Evolutionary conservation across 2,113 vertebrate species (phyloP).

Genomic region (Pomatostomus ruficeps): DNA sequence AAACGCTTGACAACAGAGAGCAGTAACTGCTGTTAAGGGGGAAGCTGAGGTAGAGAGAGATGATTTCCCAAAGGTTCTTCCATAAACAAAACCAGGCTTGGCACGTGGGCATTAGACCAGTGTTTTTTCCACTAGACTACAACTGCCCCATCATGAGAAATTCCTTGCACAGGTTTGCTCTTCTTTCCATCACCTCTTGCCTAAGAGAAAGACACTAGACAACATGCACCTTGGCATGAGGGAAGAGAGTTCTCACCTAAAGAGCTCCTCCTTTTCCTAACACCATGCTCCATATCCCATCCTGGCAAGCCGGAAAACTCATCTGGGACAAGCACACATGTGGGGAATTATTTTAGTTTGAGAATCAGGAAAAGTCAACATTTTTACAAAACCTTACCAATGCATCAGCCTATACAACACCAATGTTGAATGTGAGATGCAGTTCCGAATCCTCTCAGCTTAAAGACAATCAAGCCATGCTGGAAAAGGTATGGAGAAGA

Average conservation of each 20-base stretch:
- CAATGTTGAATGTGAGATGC: background rate
- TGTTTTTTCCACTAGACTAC: background rate
- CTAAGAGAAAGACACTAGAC: background rate
- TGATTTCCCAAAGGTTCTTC: background rate
- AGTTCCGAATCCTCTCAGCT: background rate
- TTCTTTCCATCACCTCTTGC: background rate
- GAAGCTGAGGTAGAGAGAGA: background rate
- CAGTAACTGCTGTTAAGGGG: background rate
- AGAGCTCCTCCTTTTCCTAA: background rate
- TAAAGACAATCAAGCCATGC: background rate
- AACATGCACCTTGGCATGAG: background rate
- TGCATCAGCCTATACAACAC: background rate
- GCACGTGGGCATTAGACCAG: background rate
- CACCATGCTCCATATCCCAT: background rate
- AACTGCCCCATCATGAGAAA: background rate
- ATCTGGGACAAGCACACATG: background rate
- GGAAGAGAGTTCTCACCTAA: background rate
- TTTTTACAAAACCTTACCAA: background rate
- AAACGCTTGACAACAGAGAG: background rate
- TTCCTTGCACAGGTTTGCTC: background rate
- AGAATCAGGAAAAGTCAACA: background rate
- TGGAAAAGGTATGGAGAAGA: background rate
- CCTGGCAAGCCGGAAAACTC: background rate
- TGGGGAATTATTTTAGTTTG: background rate
- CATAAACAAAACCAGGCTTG: background rate